phyloP scores from a whole-genome alignment of 30 jellyfish, hydroid and myxozoan species.

The Aurelia sp. region DNA sequence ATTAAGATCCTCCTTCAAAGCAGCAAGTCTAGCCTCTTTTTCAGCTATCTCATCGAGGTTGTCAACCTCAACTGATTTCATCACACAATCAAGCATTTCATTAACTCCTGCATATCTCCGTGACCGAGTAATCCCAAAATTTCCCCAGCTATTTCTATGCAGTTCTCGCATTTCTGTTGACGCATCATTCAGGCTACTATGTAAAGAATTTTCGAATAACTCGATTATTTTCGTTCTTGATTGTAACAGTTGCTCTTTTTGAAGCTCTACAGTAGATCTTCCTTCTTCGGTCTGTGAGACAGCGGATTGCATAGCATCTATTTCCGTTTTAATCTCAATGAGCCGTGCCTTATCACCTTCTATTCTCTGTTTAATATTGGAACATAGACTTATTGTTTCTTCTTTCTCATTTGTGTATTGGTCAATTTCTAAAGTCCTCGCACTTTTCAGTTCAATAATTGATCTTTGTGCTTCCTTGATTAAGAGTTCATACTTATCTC shows the following conservation, averaged over 20 bases:
- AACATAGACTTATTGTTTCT: constrained; percentile 15
- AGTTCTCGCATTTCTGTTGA: constrained; percentile 29
- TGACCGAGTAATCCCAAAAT: constrained; percentile 23
- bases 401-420: constrained; percentile 47
- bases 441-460: constrained; percentile 61
- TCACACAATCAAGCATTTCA: constrained; percentile 30
- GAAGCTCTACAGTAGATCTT: not conserved
- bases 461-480: constrained; percentile 64
- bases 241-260: constrained; percentile 53
- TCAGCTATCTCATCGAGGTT: constrained; percentile 63
- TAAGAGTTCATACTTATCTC: constrained; percentile 34
- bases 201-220: constrained; percentile 60
- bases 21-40: constrained; percentile 54
- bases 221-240: constrained; percentile 71
- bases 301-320: not conserved
- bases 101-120: constrained; percentile 24
- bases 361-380: constrained; percentile 38
- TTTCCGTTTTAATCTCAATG: constrained; percentile 19
- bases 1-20: constrained; percentile 15
- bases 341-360: constrained; percentile 34
- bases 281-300: not conserved
- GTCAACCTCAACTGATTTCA: constrained; percentile 50
- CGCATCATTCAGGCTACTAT: constrained; percentile 44
- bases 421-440: constrained; percentile 57
- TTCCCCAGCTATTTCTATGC: constrained; percentile 64